Base-by-base conservation (phyloP, 1,140 invertebrate genomes). In the Platyscapa corneri region DNA sequence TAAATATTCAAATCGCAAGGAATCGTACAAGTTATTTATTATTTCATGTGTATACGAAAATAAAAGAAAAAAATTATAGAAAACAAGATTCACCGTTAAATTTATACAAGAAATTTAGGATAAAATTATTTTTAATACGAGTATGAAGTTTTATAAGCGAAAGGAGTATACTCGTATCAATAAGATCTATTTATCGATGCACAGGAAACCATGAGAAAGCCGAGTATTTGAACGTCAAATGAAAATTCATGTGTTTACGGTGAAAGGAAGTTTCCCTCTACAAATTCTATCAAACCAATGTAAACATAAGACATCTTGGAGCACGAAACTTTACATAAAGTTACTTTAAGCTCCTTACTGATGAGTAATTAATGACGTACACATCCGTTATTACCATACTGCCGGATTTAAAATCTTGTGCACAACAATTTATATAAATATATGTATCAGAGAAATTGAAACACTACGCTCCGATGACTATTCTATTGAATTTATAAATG, bases 311-410 rank as follows among this genome's bases (percentile, higher is more conserved):
- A 42, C 20, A 30, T 30, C 32, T 16, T 3, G 23, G 60, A 60
- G 2, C 27, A 60, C 27, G 23, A 27, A 60, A 60, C 27, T 27
- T 60, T 27, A 5, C 23, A 2, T 60, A 60, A 23, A 60, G 27
- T 49, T 65, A 18, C 27, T 56, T 39, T 32, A 64, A 64, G 16
- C 34, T 53, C 14, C 32, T 64, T 32, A 64, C 3, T 8, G 64
- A 70, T 70, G 67, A 27, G 30, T 32, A 72, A 0, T 82, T 82
- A 72, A 72, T 72, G 46, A 72, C 42, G 14, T 72, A 37, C 8
- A 20, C 39, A 79, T 34, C 14, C 34, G 34, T 60, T 64, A 23
- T 60, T 60, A 37, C 34, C 20, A 70, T 30, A 37, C 67, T 39
- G 20, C 10, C 34, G 16, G 20, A 34, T 70, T 18, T 37, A 20